Evolutionary conservation across 1,140 invertebrate genomes (phyloP).

Genomic region (Ostrea denselamellosa): DNA sequence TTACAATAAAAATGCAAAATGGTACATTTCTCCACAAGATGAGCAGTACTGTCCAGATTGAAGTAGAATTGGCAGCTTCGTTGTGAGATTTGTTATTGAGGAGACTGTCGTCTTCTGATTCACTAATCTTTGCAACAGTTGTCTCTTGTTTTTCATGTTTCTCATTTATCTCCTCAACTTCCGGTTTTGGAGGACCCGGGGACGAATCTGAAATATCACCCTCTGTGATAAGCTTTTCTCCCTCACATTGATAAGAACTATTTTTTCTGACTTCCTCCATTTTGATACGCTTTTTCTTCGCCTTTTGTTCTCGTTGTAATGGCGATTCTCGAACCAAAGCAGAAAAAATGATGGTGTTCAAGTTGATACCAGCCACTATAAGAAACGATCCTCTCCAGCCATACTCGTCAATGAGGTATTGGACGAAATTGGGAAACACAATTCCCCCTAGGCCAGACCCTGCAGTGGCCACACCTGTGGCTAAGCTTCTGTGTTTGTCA

Average conservation of each 20-base stretch:
- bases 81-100: neutral
- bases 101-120: neutral
- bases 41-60: neutral
- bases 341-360: slow-evolving; percentile 78
- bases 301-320: slow-evolving; percentile 33
- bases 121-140: slow-evolving; percentile 40
- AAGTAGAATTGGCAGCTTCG: neutral
- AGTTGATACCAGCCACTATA: slow-evolving; percentile 92
- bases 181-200: slow-evolving; percentile 4
- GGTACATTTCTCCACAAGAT: slow-evolving; percentile 55
- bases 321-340: slow-evolving; percentile 63
- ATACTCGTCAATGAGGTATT: slow-evolving; percentile 83
- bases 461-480: slow-evolving; percentile 94
- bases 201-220: neutral
- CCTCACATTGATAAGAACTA: neutral
- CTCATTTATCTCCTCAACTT: neutral
- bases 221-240: neutral
- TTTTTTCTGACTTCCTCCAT: slow-evolving; percentile 7
- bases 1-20: slow-evolving; percentile 71
- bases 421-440: slow-evolving; percentile 84
- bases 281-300: slow-evolving; percentile 5
- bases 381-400: slow-evolving; percentile 89
- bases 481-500: slow-evolving; percentile 91
- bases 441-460: slow-evolving; percentile 94
- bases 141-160: neutral